Base-by-base conservation (phyloP, 2,888 invertebrate genomes). In the Mycogona germanica region DNA sequence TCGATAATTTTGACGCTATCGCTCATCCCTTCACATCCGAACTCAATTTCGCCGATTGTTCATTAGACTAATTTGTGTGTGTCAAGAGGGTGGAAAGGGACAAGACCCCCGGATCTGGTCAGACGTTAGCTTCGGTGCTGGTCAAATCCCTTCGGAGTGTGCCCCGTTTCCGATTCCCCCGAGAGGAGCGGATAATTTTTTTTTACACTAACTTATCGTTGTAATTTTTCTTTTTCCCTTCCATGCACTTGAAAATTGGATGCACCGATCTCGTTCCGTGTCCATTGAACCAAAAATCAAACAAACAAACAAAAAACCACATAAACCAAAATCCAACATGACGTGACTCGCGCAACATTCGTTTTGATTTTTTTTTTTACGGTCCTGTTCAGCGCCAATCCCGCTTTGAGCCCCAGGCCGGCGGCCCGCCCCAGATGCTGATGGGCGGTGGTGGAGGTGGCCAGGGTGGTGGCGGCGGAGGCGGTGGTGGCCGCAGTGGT, bases 341-440 rank as follows among this genome's bases (percentile, higher is more conserved):
- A n/a, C n/a, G n/a, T n/a, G 35, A 12, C 35, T 35, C n/a, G n/a
- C 12, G 12, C n/a, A 12, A 35, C 35, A n/a, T 35, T 35, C 12
- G 35, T 35, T 35, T 35, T 35, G 12, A 12, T n/a, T 35, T 35
- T 35, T 35, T 35, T 35, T n/a, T n/a, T n/a, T n/a, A n/a, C n/a
- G n/a, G n/a, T n/a, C n/a, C n/a, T n/a, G n/a, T 32, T 12, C 35
- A 56, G 56, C 56, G 56, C 26, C 56, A 52, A 44, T 53, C 53
- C 32, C 56, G 56, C 25, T 56, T 56, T 35, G 56, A 56, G 37
- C 56, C 52, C 35, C 29, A 46, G 25, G 42, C 55, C n/a, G 53
- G 38, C 2, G 23, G 21, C 26, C 35, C 49, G 12, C 12, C 23
- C 28, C 35, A 19, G 21, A 32, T 49, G 49, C n/a, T 35, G 12